Conservation (phyloP, 2,113 vertebrate genomes). For the Triplophysa siluroides region DNA sequence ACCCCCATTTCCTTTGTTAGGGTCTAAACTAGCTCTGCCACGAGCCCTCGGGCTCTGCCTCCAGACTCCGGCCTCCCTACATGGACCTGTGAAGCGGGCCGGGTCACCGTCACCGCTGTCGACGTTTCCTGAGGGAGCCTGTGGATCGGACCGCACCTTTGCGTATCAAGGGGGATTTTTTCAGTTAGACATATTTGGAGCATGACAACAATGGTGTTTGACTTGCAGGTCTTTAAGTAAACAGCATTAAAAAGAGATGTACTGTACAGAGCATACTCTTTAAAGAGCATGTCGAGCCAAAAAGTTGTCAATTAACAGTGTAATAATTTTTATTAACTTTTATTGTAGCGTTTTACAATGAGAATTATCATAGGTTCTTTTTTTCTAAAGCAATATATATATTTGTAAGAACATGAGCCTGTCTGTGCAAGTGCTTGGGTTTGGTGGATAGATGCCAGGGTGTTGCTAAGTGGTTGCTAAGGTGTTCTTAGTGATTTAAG, state of each 20-base stretch:
- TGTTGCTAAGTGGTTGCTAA: no score
- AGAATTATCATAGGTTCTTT: no score
- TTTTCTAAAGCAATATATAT: no score
- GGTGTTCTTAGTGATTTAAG: no score
- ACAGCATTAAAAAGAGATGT: constrained; percentile 1
- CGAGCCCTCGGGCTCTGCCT: constrained; percentile 71
- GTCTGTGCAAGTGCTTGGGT: no score
- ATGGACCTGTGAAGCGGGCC: constrained; percentile 26
- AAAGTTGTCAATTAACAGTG: no score
- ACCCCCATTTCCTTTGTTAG: constrained; percentile 86
- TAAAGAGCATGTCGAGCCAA: background rate
- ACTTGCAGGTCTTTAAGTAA: constrained; percentile 4
- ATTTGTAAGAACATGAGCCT: no score
- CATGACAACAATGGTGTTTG: constrained; percentile 23
- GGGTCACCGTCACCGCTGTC: constrained; percentile 65
- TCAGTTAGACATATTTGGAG: constrained; percentile 26
- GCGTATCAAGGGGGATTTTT: constrained; percentile 23
- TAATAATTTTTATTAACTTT: background rate
- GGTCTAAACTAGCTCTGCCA: constrained; percentile 79
- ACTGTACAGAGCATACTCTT: background rate
- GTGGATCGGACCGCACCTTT: constrained; percentile 63
- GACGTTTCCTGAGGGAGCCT: constrained; percentile 56
- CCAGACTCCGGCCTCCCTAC: constrained; percentile 48
- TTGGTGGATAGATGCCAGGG: no score
- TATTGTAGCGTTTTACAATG: background rate